Evolutionary conservation across 1,140 invertebrate species (phyloP).

Genomic region (Drosophila repletoides): DNA sequence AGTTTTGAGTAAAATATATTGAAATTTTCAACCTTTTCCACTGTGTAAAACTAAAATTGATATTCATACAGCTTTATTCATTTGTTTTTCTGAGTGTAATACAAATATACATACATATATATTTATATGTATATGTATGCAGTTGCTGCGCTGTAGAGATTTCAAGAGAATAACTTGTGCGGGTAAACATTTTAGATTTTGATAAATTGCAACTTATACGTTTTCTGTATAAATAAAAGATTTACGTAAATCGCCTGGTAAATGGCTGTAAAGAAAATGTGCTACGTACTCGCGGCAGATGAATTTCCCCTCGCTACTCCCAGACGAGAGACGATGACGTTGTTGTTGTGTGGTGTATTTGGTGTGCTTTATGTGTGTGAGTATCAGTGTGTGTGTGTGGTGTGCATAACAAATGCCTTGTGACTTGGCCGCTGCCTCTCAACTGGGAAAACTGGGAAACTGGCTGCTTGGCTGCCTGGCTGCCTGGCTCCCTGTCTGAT

Average conservation of each 20-base stretch:
- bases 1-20: too few relatives aligned
- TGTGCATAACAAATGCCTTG: constrained; percentile 76
- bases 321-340: constrained; percentile 26
- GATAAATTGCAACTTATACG: constrained; percentile 81
- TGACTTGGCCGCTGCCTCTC: constrained; percentile 59
- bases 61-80: too few relatives aligned
- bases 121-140: neutral
- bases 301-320: neutral
- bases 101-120: constrained; percentile 14
- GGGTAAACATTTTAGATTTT: constrained; percentile 81
- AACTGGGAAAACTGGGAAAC: neutral
- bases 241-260: constrained; percentile 81
- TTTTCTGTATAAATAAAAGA: constrained; percentile 81
- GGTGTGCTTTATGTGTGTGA: constrained; percentile 48
- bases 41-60: too few relatives aligned
- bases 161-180: constrained; percentile 81
- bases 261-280: constrained; percentile 78
- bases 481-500: neutral
- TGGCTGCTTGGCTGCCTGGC: neutral
- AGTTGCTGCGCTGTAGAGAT: constrained; percentile 63
- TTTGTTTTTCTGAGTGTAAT: too few relatives aligned
- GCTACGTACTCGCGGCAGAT: constrained; percentile 34
- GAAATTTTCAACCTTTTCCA: too few relatives aligned
- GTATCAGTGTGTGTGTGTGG: too few relatives aligned
- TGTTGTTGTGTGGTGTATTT: constrained; percentile 13